Evolutionary conservation across 2,797 vertebrate species (phyloP), one percentile per base, ranked within the genome.

Genomic region (Danio tinwini): DNA sequence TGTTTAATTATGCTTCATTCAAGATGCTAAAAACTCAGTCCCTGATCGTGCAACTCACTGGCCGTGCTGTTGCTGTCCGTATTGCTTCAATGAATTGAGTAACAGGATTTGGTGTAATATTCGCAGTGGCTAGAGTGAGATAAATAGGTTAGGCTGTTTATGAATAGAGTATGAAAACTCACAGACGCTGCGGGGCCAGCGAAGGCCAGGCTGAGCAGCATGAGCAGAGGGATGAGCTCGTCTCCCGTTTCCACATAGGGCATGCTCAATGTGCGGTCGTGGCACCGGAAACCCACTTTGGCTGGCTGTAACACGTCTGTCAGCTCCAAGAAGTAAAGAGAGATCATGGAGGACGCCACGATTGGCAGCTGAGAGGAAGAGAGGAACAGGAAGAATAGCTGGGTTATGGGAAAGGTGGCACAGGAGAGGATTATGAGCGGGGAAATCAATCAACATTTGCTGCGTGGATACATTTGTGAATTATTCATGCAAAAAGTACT

Each of bases 321-420:
- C 88, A 99, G 90, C 92, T 99, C 97, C 95, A 99, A 89, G 89
- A 99, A 98, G 85, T 98, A 99, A 82, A 99, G 94, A 0, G 96
- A 97, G 87, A 99, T 96, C 3, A 99, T 87, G 56, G 97, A 98
- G 74, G 96, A 97, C 14, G 97, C 96, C 87, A 98, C 96, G 0
- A 99, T 98, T 76, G 97, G 98, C 69, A 99, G 93, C 98, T 98
- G 64, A 56, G 56, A 21, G 55, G 62, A 74, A 84, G 65, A 83
- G 58, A 81, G 50, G 63, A 75, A 59, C 56, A 6, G 45, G 14
- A 14, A 75, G 13, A 72, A 49, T 67, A 0, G 52, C 44, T 65
- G 75, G 68, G 56, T 81, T 81, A 56, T 76, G 80, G 40, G 52
- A 73, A 71, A 77, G 80, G 67, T 76, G 74, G 80, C 74, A 72